phyloP scores from a whole-genome alignment of 2,888 invertebrate genomes.

The Hydrotaea diabolus region DNA sequence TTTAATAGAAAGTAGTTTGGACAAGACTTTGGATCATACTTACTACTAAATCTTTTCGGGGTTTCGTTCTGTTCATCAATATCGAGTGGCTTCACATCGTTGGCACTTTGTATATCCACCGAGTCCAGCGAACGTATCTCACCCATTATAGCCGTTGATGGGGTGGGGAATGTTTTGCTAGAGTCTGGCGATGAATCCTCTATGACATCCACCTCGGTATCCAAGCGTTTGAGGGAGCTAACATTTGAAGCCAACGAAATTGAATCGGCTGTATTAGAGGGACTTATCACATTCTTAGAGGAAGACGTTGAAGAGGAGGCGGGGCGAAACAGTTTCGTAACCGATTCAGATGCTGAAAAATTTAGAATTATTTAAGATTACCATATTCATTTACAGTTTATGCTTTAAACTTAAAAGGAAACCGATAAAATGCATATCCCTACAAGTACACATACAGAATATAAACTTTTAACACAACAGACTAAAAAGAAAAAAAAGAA shows the following conservation, averaged over 20 bases:
- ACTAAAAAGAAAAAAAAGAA: constrained; percentile 29
- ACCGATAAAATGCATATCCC: not conserved
- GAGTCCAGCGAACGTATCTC: constrained; percentile 64
- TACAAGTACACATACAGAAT: constrained; percentile 49
- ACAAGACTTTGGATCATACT: constrained; percentile 35
- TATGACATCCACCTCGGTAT: constrained; percentile 59
- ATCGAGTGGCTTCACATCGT: constrained; percentile 40
- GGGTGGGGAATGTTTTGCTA: constrained; percentile 65
- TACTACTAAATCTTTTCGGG: constrained; percentile 64
- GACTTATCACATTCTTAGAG: constrained; percentile 73
- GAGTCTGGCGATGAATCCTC: constrained; percentile 63
- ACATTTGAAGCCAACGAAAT: constrained; percentile 78
- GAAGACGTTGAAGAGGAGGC: constrained; percentile 70
- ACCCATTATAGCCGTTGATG: constrained; percentile 64
- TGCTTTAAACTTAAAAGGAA: constrained; percentile 33
- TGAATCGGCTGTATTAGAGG: constrained; percentile 72
- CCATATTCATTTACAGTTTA: constrained; percentile 19
- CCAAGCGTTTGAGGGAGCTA: constrained; percentile 75
- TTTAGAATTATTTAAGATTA: constrained; percentile 46
- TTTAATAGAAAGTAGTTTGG: too few relatives aligned
- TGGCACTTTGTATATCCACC: constrained; percentile 59
- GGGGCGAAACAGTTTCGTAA: constrained; percentile 80
- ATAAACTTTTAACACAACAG: constrained; percentile 65
- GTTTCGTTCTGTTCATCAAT: constrained; percentile 16
- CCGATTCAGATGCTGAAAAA: constrained; percentile 76